Evolutionary conservation across 2,888 invertebrate species (phyloP).

Genomic region (Nephrotoma flavescens): DNA sequence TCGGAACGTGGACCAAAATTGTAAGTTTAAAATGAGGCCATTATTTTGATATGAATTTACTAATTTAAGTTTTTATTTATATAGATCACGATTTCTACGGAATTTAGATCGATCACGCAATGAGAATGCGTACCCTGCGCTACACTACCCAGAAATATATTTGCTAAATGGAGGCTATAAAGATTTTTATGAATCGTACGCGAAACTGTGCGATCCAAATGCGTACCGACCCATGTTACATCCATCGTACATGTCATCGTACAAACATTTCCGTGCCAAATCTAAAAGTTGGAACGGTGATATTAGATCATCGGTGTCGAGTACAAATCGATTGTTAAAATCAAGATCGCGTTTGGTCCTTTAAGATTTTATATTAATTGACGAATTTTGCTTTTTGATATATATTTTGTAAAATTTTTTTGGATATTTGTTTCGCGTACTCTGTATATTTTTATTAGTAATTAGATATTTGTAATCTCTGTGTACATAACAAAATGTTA

Average conservation of each 20-base stretch:
- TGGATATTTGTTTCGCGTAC: not conserved
- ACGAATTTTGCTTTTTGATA: not conserved
- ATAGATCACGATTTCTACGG: constrained; percentile 67
- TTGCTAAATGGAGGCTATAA: constrained; percentile 84
- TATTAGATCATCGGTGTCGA: constrained; percentile 20
- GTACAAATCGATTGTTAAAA: constrained; percentile 25
- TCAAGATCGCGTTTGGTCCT: constrained; percentile 30
- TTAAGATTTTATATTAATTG: constrained; percentile 14
- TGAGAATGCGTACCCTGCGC: constrained; percentile 63
- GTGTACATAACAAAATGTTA: not conserved
- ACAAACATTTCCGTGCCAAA: constrained; percentile 59
- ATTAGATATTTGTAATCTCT: not conserved
- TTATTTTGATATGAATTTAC: not conserved
- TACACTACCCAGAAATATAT: constrained; percentile 88
- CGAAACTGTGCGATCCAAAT: constrained; percentile 54
- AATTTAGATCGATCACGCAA: constrained; percentile 69
- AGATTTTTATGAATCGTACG: constrained; percentile 56
- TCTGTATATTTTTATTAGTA: not conserved
- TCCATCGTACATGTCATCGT: constrained; percentile 55
- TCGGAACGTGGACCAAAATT: constrained; percentile 87
- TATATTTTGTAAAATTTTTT: not conserved
- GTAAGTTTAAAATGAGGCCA: constrained; percentile 40
- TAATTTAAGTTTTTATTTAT: constrained; percentile 11
- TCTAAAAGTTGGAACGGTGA: constrained; percentile 58
- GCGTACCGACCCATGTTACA: constrained; percentile 78